phyloP scores from a whole-genome alignment of 92 coral and sea anemone species.

The Phenganax subtilis region DNA sequence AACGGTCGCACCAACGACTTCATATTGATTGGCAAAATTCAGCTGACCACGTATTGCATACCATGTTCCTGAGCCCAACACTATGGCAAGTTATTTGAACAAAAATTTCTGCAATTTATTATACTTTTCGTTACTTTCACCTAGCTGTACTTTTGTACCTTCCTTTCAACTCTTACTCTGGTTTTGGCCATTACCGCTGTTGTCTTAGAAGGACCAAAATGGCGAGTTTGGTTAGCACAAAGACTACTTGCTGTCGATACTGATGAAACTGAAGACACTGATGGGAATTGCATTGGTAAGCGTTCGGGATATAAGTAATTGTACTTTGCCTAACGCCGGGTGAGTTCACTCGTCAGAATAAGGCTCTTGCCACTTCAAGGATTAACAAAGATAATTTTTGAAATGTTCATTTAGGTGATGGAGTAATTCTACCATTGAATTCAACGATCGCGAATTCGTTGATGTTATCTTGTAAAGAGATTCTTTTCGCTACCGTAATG shows the following conservation, averaged over 20 bases:
- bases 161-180: conserved; percentile 13
- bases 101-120: too few relatives aligned
- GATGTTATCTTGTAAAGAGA: conserved; percentile 1
- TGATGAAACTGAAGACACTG: background rate
- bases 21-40: too few relatives aligned
- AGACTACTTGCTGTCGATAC: conserved; percentile 2
- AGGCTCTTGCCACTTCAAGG: background rate
- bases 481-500: conserved; percentile 24
- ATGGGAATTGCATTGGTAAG: background rate
- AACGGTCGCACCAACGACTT: too few relatives aligned
- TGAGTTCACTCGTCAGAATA: too few relatives aligned
- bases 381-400: background rate
- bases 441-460: too few relatives aligned
- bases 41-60: background rate
- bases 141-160: conserved; percentile 7
- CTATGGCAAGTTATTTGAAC: too few relatives aligned
- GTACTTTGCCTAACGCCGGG: too few relatives aligned
- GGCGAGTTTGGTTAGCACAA: conserved; percentile 16
- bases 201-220: conserved; percentile 35
- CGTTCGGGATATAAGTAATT: background rate
- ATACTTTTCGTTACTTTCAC: background rate
- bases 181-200: conserved; percentile 23
- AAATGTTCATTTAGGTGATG: background rate
- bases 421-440: too few relatives aligned
- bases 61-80: too few relatives aligned